Evolutionary conservation across 2,797 vertebrate species (phyloP).

Genomic region (Coregonus ussuriensis): DNA sequence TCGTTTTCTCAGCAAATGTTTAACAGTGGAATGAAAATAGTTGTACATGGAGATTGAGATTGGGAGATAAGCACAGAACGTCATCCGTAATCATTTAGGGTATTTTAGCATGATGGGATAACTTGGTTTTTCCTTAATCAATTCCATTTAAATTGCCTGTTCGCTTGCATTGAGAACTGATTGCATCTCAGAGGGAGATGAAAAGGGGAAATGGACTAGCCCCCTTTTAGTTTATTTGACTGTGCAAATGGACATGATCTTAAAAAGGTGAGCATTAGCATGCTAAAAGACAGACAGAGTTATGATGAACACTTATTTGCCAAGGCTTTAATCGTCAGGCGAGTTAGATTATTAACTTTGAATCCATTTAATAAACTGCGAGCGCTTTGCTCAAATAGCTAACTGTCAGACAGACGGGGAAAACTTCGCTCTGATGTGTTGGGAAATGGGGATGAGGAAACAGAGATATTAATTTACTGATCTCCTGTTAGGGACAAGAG

Average conservation of each 20-base stretch:
- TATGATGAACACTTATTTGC: conserved; percentile 70
- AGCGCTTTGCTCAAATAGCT: conserved; percentile 60
- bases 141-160: conserved; percentile 1
- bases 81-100: conserved; percentile 17
- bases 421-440: conserved; percentile 59
- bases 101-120: neutral
- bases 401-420: conserved; percentile 48
- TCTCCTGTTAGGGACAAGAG: conserved; percentile 31
- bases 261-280: conserved; percentile 67
- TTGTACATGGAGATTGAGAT: conserved; percentile 11
- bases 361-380: conserved; percentile 74
- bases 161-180: conserved; percentile 34
- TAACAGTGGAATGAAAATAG: neutral
- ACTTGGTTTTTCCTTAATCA: neutral
- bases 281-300: conserved; percentile 64
- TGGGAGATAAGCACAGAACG: conserved; percentile 24
- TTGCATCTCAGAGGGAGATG: conserved; percentile 51
- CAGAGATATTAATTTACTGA: conserved; percentile 55
- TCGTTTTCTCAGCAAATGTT: conserved; percentile 45
- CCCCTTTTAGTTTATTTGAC: conserved; percentile 44
- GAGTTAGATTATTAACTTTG: conserved; percentile 75
- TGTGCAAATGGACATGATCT: conserved; percentile 65
- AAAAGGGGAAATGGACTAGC: conserved; percentile 57
- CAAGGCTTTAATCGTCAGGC: conserved; percentile 69
- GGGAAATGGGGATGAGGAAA: conserved; percentile 30